A percentile compares a stretch with the other conserved stretches of the same genome.
Evolutionary conservation across 2,888 invertebrate genomes (phyloP).

Genomic region (Ophioninae sp.): DNA sequence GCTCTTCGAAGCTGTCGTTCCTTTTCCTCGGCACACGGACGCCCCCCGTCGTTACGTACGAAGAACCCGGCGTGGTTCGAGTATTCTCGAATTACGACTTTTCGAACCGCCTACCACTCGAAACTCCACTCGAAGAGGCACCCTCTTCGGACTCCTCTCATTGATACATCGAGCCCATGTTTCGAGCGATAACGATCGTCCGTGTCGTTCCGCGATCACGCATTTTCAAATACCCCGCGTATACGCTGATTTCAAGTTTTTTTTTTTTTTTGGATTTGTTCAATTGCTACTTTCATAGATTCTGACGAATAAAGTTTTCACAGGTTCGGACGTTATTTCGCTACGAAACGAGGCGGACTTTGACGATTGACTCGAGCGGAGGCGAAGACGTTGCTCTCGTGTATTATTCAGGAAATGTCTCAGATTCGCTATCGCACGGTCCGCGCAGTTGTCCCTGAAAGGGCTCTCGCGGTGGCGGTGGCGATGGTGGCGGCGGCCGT

Average conservation of each 20-base stretch:
- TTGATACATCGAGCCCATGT: neutral
- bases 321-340: too few species aligned
- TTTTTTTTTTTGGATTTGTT: too few species aligned
- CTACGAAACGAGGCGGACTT: too few species aligned
- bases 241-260: too few species aligned
- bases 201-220: too few species aligned
- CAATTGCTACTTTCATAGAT: too few species aligned
- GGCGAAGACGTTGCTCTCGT: conserved; percentile 67
- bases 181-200: too few species aligned
- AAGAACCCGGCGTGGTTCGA: conserved; percentile 50
- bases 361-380: conserved; percentile 35
- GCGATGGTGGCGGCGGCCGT: conserved; percentile 13
- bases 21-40: neutral
- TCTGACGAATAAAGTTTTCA: too few species aligned
- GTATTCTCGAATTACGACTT: conserved; percentile 59
- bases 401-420: conserved; percentile 67
- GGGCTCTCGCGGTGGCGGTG: conserved; percentile 35
- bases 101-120: conserved; percentile 56
- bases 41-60: conserved; percentile 17
- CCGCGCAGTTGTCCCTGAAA: conserved; percentile 42
- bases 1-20: conserved; percentile 17
- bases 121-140: conserved; percentile 43
- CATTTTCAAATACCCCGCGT: too few species aligned
- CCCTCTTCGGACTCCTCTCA: neutral
- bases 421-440: conserved; percentile 39